Evolutionary conservation across 2,888 invertebrate genomes (phyloP).

Genomic region (Dryadula phaetusa): DNA sequence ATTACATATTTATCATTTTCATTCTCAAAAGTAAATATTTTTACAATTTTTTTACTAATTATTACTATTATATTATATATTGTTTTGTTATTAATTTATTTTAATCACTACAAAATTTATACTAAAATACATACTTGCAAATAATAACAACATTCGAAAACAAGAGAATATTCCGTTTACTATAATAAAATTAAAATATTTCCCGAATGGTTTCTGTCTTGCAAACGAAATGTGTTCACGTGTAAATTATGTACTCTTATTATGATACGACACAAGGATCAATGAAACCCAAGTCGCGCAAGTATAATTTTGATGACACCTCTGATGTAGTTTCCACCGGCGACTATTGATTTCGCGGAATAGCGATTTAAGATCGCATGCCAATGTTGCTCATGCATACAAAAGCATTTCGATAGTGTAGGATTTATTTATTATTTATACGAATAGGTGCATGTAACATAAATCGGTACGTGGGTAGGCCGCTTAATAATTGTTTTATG

Average conservation of each 20-base stretch:
- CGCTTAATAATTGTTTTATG: slow-evolving; percentile 8
- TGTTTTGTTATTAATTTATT: no score
- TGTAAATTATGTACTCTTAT: background rate
- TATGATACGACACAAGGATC: slow-evolving; percentile 36
- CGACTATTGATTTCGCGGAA: slow-evolving; percentile 44
- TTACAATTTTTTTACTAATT: no score
- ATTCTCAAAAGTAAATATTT: no score
- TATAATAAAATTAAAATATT: background rate
- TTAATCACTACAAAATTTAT: no score
- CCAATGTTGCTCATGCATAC: slow-evolving; percentile 31
- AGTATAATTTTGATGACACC: slow-evolving; percentile 22
- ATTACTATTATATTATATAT: no score
- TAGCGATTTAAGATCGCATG: slow-evolving; percentile 41
- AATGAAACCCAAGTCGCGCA: slow-evolving; percentile 39
- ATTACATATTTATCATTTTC: no score
- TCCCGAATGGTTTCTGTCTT: background rate
- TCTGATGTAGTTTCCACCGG: slow-evolving; percentile 31
- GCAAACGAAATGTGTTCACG: background rate
- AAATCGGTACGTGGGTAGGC: slow-evolving; percentile 28
- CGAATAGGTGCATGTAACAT: slow-evolving; percentile 41
- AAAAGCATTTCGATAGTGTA: slow-evolving; percentile 32
- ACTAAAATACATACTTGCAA: no score
- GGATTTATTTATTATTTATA: slow-evolving; percentile 45
- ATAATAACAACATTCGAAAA: no score
- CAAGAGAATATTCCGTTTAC: background rate